Evolutionary conservation across 2,888 invertebrate genomes (phyloP).

Genomic region (Pristionchus arcanus): DNA sequence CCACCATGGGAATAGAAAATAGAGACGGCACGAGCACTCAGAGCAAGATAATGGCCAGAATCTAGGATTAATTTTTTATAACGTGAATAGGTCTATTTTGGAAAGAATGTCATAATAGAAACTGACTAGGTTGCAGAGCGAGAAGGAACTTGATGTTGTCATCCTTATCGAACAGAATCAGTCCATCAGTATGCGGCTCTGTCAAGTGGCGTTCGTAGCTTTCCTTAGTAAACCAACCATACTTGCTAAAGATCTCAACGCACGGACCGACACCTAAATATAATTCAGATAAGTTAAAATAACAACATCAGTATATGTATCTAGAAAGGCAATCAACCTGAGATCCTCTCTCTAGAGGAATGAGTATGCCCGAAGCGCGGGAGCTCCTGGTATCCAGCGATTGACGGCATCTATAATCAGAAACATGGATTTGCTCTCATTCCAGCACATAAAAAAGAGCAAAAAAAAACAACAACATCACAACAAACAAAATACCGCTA

Average conservation of each 20-base stretch:
- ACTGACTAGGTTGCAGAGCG: background rate
- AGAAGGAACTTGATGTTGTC: background rate
- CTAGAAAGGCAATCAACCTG: background rate
- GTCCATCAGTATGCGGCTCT: background rate
- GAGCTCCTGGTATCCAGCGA: background rate
- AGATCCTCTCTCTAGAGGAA: background rate
- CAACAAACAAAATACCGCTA: no score
- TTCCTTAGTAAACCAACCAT: background rate
- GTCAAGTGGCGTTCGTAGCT: background rate
- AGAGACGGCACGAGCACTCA: background rate
- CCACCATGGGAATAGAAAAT: background rate
- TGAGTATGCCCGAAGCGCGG: background rate
- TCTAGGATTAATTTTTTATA: background rate
- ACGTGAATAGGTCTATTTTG: background rate
- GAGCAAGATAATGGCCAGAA: background rate
- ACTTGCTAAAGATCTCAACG: background rate
- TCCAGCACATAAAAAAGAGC: no score
- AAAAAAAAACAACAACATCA: no score
- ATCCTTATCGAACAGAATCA: background rate
- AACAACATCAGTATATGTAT: background rate
- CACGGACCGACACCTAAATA: slow-evolving; percentile 6
- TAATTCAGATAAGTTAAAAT: background rate
- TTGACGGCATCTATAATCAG: background rate
- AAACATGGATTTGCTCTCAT: no score
- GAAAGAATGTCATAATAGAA: background rate